phyloP scores from a whole-genome alignment of 2,113 vertebrate genomes.

The Sialia sialis region DNA sequence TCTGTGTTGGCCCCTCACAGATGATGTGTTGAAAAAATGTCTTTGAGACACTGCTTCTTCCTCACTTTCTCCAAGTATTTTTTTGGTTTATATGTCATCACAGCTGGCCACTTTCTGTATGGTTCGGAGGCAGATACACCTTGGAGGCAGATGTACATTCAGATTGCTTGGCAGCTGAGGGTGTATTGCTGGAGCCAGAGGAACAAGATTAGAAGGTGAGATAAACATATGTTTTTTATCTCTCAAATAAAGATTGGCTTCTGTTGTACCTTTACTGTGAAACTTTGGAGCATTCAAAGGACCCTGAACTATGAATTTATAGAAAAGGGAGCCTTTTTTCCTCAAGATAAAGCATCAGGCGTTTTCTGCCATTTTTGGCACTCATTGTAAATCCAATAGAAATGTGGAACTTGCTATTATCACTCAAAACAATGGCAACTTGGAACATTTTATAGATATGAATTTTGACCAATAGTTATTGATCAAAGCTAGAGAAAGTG shows the following conservation, averaged over 20 bases:
- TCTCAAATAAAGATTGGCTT: slow-evolving; percentile 19
- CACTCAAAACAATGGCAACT: neutral
- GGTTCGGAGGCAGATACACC: slow-evolving; percentile 21
- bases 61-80: slow-evolving; percentile 28
- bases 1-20: slow-evolving; percentile 19
- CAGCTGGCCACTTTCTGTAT: slow-evolving; percentile 20
- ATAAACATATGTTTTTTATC: slow-evolving; percentile 48
- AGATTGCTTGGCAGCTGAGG: slow-evolving; percentile 44
- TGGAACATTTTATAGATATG: neutral
- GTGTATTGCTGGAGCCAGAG: slow-evolving; percentile 11
- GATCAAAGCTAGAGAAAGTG: neutral
- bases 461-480: neutral
- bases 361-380: neutral
- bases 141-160: slow-evolving; percentile 44
- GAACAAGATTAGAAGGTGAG: slow-evolving; percentile 50
- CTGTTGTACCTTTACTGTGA: neutral
- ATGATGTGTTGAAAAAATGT: neutral
- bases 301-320: neutral
- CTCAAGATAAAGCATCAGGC: neutral
- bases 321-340: neutral
- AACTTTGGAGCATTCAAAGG: neutral
- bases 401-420: neutral
- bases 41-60: neutral
- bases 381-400: neutral
- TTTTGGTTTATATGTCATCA: slow-evolving; percentile 42